These are phyloP conservation scores for Mus spretus DNA, from an alignment of 2,797 vertebrate species.

Conservation along the genomic window DNA sequence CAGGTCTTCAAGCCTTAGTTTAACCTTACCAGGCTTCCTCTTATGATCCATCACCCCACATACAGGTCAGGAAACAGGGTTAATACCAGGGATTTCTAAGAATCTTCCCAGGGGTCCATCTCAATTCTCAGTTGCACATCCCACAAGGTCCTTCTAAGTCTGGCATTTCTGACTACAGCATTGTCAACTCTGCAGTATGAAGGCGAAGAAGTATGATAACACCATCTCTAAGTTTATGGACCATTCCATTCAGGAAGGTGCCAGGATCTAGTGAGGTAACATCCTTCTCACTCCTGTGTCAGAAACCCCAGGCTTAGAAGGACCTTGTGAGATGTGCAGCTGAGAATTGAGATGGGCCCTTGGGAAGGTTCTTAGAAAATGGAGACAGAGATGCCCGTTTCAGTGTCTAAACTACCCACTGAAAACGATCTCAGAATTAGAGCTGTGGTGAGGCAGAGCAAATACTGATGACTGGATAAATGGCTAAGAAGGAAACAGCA, in stretches of 20 bases:
- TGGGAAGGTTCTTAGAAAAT: neutral
- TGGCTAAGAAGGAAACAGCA: neutral
- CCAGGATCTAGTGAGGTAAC: too few relatives aligned
- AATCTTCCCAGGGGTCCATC: too few relatives aligned
- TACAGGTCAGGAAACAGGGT: neutral
- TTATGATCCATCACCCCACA: too few relatives aligned
- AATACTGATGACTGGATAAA: neutral
- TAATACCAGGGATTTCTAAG: neutral
- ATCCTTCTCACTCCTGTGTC: too few relatives aligned
- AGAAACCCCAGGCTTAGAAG: neutral
- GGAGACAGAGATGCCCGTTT: neutral
- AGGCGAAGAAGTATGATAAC: too few relatives aligned
- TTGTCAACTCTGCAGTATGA: neutral
- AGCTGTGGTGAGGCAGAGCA: neutral
- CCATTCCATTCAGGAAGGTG: too few relatives aligned
- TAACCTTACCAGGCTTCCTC: too few relatives aligned
- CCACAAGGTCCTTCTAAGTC: neutral
- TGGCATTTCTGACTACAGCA: neutral
- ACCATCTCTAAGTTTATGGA: too few relatives aligned
- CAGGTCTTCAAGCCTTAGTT: too few relatives aligned
- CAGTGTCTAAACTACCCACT: rapidly evolving
- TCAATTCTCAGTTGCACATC: neutral
- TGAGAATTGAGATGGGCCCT: neutral
- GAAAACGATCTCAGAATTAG: neutral
- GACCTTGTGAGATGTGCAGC: neutral